Conservation (phyloP, 2,888 invertebrate genomes). For the Lacanobia wlatinum region DNA sequence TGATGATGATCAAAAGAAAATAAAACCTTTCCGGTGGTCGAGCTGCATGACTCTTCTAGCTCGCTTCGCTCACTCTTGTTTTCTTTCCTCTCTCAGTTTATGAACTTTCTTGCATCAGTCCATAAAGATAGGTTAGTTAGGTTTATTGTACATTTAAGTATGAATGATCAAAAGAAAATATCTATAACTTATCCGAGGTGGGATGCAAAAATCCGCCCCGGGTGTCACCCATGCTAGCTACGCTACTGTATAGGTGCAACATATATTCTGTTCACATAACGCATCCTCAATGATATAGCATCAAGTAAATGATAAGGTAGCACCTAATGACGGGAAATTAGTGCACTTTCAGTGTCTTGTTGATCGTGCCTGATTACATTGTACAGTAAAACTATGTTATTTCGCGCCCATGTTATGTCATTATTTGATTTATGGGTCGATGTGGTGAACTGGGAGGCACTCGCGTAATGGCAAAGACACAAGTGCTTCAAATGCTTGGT, state of each 20-base stretch:
- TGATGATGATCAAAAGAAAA: too few relatives aligned
- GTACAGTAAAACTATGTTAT: slow-evolving; percentile 36
- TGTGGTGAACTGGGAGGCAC: neutral
- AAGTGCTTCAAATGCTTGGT: neutral
- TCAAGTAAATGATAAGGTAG: slow-evolving; percentile 27
- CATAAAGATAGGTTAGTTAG: too few relatives aligned
- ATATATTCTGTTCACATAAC: slow-evolving; percentile 7
- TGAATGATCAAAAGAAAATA: too few relatives aligned
- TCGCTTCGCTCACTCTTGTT: too few relatives aligned
- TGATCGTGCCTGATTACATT: slow-evolving; percentile 32
- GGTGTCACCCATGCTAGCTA: too few relatives aligned
- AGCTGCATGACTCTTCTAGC: too few relatives aligned
- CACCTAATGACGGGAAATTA: slow-evolving; percentile 19
- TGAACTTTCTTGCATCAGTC: too few relatives aligned
- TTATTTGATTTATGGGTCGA: slow-evolving; percentile 14
- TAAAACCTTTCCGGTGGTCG: too few relatives aligned
- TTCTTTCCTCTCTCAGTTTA: too few relatives aligned
- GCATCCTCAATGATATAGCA: slow-evolving; percentile 17
- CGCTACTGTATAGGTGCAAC: neutral
- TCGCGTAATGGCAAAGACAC: neutral
- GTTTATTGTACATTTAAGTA: too few relatives aligned
- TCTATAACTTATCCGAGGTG: too few relatives aligned
- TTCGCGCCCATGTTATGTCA: slow-evolving; percentile 9
- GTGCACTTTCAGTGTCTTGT: slow-evolving; percentile 33
- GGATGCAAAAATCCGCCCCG: too few relatives aligned